phyloP scores from a whole-genome alignment of 2,888 invertebrate species.

The Stenurella melanura region DNA sequence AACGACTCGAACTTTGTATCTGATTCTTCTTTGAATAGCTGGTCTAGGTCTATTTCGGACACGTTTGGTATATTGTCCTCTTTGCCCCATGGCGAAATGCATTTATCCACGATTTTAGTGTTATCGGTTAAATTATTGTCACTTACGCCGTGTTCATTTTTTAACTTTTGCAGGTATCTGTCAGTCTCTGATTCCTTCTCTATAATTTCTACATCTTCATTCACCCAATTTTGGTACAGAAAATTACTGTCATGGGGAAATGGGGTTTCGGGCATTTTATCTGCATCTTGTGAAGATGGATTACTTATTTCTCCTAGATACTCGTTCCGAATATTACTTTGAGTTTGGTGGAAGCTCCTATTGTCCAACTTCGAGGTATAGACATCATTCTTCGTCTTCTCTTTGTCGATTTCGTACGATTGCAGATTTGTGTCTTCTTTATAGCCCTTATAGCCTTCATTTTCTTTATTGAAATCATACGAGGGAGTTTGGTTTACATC shows the following conservation, averaged over 20 bases:
- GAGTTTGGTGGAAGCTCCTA: not conserved
- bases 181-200: slow-evolving; percentile 60
- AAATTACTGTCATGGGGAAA: slow-evolving; percentile 14
- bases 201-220: slow-evolving; percentile 40
- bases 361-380: not conserved
- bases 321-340: not conserved
- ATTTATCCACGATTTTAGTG: slow-evolving; percentile 58
- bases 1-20: slow-evolving; percentile 59
- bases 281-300: not conserved
- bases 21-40: slow-evolving; percentile 60
- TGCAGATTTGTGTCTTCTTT: too few species aligned
- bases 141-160: slow-evolving; percentile 44
- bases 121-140: slow-evolving; percentile 58
- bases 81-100: slow-evolving; percentile 50
- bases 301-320: not conserved
- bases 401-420: too few species aligned
- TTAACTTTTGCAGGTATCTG: slow-evolving; percentile 56
- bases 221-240: slow-evolving; percentile 48
- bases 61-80: slow-evolving; percentile 58
- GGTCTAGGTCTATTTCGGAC: slow-evolving; percentile 63
- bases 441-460: not conserved
- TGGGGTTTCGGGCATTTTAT: not conserved
- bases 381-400: too few species aligned
- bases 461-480: not conserved
- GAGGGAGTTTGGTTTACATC: not conserved